phyloP scores from a whole-genome alignment of 35 echinoderm and acorn worm species.

The Apostichopus japonicus region DNA sequence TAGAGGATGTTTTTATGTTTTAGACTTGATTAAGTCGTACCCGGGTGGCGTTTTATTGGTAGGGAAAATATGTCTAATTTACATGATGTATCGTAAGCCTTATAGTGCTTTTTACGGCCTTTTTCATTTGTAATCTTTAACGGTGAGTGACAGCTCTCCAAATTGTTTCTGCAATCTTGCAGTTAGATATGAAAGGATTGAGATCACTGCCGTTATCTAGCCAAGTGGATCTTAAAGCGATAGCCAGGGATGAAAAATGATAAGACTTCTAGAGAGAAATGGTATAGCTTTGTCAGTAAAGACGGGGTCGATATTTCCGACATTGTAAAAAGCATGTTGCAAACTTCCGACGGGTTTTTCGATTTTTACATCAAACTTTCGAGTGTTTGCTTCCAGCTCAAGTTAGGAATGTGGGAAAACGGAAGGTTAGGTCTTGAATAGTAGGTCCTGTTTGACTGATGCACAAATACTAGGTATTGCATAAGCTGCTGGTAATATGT shows the following conservation, averaged over 20 bases:
- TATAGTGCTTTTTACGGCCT: conserved; percentile 43
- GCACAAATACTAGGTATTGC: no score
- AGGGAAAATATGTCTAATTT: conserved; percentile 49
- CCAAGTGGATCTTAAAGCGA: conserved; percentile 42
- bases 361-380: no score
- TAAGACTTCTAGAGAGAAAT: neutral
- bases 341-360: no score
- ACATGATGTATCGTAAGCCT: conserved; percentile 44
- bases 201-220: neutral
- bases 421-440: no score
- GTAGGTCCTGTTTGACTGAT: no score
- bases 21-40: conserved; percentile 56
- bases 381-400: no score
- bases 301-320: no score
- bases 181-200: conserved; percentile 11
- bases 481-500: no score
- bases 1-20: conserved; percentile 54
- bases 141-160: conserved; percentile 39
- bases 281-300: no score
- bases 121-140: conserved; percentile 51
- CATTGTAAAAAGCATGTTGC: no score
- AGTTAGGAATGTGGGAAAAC: no score
- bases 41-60: conserved; percentile 43
- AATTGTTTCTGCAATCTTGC: conserved; percentile 50
- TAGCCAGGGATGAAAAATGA: neutral